Percentiles rank a stretch among this genome's conserved stretches.
These are phyloP conservation scores for Glossosoma conforme DNA, from an alignment of 1,140 invertebrate species.

Conservation along the genomic window DNA sequence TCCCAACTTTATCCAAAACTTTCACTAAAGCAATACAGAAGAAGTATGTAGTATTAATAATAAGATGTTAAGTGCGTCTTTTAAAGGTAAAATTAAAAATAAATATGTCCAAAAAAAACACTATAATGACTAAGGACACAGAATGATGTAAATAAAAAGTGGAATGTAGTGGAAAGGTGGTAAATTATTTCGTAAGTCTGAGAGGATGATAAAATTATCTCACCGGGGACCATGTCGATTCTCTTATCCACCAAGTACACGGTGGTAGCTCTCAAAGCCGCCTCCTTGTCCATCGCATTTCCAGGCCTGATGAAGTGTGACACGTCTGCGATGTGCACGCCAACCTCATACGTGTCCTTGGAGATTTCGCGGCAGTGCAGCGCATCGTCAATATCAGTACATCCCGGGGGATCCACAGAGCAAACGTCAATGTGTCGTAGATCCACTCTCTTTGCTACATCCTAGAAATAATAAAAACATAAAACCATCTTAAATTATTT, in stretches of 20 bases:
- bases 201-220: too few relatives aligned
- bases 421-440: constrained; percentile 83
- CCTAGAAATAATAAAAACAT: constrained; percentile 50
- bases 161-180: too few relatives aligned
- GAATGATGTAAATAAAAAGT: too few relatives aligned
- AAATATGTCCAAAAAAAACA: too few relatives aligned
- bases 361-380: constrained; percentile 78
- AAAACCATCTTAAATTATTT: too few relatives aligned
- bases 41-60: too few relatives aligned
- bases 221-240: constrained; percentile 84
- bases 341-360: constrained; percentile 80
- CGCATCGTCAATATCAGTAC: constrained; percentile 99
- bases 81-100: too few relatives aligned
- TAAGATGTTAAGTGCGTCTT: too few relatives aligned
- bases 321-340: constrained; percentile 95
- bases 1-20: too few relatives aligned
- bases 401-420: constrained; percentile 97
- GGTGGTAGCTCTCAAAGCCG: constrained; percentile 78
- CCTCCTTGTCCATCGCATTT: constrained; percentile 84
- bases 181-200: too few relatives aligned
- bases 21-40: too few relatives aligned
- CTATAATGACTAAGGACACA: too few relatives aligned
- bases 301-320: constrained; percentile 88
- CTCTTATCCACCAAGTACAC: constrained; percentile 87
- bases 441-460: constrained; percentile 74